Base-by-base conservation (phyloP, 2,888 invertebrate genomes). In the Physocephala rufipes region DNA sequence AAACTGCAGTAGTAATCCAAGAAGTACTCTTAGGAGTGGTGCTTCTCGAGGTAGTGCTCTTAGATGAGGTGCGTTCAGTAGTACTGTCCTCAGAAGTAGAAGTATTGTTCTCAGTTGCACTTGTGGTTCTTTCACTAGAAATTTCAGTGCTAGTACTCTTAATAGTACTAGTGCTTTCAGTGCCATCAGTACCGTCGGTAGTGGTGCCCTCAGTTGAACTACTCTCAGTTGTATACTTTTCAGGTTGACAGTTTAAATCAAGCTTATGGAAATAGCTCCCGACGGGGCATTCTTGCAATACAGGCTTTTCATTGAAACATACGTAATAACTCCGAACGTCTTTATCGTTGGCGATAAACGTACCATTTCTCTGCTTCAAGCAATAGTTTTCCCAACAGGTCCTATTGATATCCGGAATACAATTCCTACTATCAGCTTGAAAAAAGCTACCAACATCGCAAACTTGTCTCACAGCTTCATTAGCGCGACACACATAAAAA, bases 361-460 rank as follows among this genome's bases (percentile, higher is more conserved):
- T 58, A 0, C 79, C 79, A 43, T 81, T 74, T 0, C 24, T 21
- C 26, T 16, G 47, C 5, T 9, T 49, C 53, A 16, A 9, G 47
- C 76, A 76, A 43, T 73, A 47, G 16, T 73, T 81, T 49, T 74
- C 75, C 81, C 80, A 80, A 59, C 81, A 81, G 0, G 47, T 2
- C 26, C 78, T 75, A 0, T 53, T 63, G 1, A 53, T 68, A 67
- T 80, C 81, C 0, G 59, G 19, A 2, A 71, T 65, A 64, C 82
- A 82, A 1, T 51, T 73, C 0, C 2, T 4, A 2, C 4, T 0
- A 0, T 4, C 21, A 0, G 9, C 24, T 64, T 79, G 49, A 16
- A 78, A 84, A 67, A 79, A 83, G 55, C 73, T 78, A 13, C 79
- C 79, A 2, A 15, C 47, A 1, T 28, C 13, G 12, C 84, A 84